Percentiles rank a stretch among this genome's conserved stretches.
Evolutionary conservation across 2,113 vertebrate genomes (phyloP).

Genomic region (Aphyosemion australe): DNA sequence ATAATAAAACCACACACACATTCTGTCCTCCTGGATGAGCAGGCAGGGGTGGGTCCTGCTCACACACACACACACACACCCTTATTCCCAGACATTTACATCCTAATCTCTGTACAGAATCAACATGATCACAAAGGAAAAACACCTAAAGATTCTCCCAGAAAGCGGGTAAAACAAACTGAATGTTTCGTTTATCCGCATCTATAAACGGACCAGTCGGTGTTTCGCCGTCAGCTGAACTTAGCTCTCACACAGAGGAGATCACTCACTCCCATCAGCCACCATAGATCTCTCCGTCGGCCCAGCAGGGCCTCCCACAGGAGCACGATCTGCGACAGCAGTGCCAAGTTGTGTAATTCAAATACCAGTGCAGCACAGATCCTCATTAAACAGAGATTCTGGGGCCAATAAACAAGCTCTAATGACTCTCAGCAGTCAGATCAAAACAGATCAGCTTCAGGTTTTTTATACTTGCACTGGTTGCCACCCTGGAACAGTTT

Average conservation of each 20-base stretch:
- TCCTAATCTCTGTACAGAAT: background rate
- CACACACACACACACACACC: background rate
- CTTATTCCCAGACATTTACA: background rate
- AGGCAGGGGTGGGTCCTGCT: constrained; percentile 55
- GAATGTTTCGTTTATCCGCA: background rate
- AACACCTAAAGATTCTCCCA: background rate
- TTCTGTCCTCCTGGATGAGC: constrained; percentile 25
- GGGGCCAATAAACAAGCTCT: constrained; percentile 37
- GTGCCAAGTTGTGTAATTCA: constrained; percentile 22
- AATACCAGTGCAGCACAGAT: constrained; percentile 29
- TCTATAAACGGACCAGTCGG: background rate
- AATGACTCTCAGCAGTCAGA: constrained; percentile 57
- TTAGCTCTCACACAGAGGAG: constrained; percentile 12
- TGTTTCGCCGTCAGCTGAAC: constrained; percentile 10
- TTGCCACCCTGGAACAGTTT: background rate
- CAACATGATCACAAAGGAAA: background rate
- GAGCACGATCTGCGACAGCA: constrained; percentile 27
- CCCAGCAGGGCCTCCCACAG: constrained; percentile 31
- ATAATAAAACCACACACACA: constrained; percentile 25
- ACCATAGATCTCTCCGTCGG: constrained; percentile 9
- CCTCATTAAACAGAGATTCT: constrained; percentile 60
- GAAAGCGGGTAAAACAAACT: too few relatives aligned
- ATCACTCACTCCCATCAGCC: constrained; percentile 38
- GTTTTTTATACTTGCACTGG: constrained; percentile 14
- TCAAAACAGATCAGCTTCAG: constrained; percentile 44